Percentiles rank a stretch among this genome's conserved stretches.
Conservation (phyloP, 2,888 invertebrate species). For the Acleris cristana region DNA sequence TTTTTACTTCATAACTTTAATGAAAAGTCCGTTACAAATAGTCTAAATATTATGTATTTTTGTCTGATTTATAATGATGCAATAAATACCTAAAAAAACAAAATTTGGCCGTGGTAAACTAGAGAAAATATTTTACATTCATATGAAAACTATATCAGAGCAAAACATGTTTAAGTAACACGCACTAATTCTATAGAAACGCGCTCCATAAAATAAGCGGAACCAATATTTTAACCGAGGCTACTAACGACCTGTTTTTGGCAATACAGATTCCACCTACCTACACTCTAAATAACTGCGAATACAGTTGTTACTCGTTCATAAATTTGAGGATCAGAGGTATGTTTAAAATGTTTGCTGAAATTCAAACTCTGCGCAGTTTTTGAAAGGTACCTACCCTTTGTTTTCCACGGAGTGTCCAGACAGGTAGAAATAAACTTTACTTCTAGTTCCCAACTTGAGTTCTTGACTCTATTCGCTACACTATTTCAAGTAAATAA, state of each 20-base stretch:
- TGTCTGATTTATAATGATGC: no score
- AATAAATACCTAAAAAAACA: no score
- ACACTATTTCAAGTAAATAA: slow-evolving; percentile 18
- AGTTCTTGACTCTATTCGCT: slow-evolving; percentile 11
- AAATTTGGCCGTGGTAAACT: no score
- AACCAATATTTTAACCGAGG: slow-evolving; percentile 11
- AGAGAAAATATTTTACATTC: no score
- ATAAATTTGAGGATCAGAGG: not conserved
- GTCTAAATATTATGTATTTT: no score
- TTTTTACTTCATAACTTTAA: no score
- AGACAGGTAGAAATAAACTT: slow-evolving; percentile 50
- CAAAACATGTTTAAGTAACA: not conserved
- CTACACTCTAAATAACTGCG: not conserved
- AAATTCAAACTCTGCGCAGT: slow-evolving; percentile 51
- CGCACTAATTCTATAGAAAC: not conserved
- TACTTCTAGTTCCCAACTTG: slow-evolving; percentile 26
- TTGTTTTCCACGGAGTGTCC: slow-evolving; percentile 46
- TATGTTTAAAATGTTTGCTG: slow-evolving; percentile 40
- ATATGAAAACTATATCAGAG: not conserved
- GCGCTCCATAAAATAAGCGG: not conserved
- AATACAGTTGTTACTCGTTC: slow-evolving; percentile 8
- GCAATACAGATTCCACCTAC: no score
- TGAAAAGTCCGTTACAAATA: no score
- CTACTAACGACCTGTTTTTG: not conserved
- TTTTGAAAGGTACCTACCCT: slow-evolving; percentile 52